Percentiles rank a stretch among this genome's conserved stretches.
These are phyloP conservation scores for Zeuzera pyrina DNA, from an alignment of 2,888 invertebrate genomes.

Conservation along the genomic window DNA sequence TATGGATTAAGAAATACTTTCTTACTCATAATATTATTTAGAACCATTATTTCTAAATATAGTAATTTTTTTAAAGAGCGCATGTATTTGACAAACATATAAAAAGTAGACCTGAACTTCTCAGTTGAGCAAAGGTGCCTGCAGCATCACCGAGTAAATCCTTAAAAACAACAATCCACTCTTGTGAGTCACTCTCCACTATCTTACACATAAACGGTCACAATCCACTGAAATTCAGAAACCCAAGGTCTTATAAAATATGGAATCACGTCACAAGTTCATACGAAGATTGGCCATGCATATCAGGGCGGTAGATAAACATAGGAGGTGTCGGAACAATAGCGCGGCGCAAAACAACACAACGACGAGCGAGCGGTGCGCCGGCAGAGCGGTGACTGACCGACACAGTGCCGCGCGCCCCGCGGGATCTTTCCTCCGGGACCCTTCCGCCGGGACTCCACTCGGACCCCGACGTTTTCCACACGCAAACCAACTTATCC, in stretches of 20 bases:
- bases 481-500: conserved; percentile 23
- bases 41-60: no score
- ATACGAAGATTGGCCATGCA: conserved; percentile 39
- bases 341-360: conserved; percentile 26
- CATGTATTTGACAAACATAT: no score
- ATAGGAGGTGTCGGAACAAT: conserved; percentile 46
- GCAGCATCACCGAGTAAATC: conserved; percentile 45
- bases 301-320: conserved; percentile 49
- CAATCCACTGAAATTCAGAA: conserved; percentile 42
- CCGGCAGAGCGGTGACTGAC: conserved; percentile 70
- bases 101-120: conserved; percentile 45
- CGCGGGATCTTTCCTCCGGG: conserved; percentile 59
- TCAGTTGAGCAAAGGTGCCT: conserved; percentile 26
- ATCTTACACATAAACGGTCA: conserved; percentile 51
- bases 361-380: conserved; percentile 58
- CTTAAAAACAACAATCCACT: conserved; percentile 45
- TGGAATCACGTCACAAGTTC: conserved; percentile 52
- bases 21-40: no score
- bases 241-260: conserved; percentile 37
- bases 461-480: conserved; percentile 34
- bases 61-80: no score
- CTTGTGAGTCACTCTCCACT: conserved; percentile 50
- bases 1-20: no score
- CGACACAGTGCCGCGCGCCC: conserved; percentile 67
- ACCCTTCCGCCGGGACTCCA: conserved; percentile 63